These are phyloP conservation scores for Ardeotis arabs DNA, from an alignment of 2,113 vertebrate genomes.

Conservation along the genomic window DNA sequence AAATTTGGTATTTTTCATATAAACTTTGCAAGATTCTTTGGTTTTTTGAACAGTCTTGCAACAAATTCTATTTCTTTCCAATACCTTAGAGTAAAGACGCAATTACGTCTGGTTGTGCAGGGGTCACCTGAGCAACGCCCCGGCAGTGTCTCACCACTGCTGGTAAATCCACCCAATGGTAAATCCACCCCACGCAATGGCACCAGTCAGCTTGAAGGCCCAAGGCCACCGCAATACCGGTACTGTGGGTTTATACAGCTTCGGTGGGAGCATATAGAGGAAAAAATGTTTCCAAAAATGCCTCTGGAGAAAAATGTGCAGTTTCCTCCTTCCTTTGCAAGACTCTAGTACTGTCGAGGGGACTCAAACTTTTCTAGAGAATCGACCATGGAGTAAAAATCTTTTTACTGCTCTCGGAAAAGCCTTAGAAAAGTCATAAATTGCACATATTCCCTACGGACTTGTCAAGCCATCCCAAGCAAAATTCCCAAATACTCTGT, in stretches of 20 bases:
- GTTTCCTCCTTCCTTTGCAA: neutral
- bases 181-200: neutral
- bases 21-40: neutral
- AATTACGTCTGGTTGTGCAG: neutral
- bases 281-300: neutral
- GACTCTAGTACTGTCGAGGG: neutral
- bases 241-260: neutral
- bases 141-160: too few species aligned
- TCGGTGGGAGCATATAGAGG: neutral
- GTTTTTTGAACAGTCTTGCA: neutral
- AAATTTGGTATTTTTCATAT: neutral
- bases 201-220: neutral
- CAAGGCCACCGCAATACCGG: neutral
- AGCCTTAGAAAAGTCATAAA: neutral
- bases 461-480: neutral
- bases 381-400: neutral
- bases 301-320: neutral
- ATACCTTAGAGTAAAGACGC: neutral
- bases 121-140: too few species aligned
- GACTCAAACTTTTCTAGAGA: neutral
- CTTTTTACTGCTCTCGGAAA: neutral
- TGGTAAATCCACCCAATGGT: neutral
- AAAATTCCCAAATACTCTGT: neutral
- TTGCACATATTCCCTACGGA: neutral
- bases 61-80: neutral